Conservation (phyloP, 1,140 invertebrate genomes). For the Cyclina sinensis region DNA sequence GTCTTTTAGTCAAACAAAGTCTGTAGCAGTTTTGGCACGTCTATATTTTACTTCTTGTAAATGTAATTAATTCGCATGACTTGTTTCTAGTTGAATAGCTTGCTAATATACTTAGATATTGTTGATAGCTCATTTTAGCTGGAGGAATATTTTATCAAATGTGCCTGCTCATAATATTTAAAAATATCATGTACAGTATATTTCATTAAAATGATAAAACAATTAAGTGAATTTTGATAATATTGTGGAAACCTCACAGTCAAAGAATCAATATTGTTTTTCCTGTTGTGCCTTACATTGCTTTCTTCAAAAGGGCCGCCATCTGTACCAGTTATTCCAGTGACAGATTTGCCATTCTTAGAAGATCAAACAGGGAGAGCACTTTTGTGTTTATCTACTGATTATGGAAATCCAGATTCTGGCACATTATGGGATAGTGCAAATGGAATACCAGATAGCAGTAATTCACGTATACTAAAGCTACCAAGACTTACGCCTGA, state of each 20-base stretch:
- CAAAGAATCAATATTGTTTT: not conserved
- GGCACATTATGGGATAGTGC: not conserved
- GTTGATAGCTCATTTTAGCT: not conserved
- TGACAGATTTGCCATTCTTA: not conserved
- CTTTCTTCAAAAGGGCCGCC: not conserved
- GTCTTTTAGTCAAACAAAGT: not conserved
- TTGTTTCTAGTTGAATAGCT: no score
- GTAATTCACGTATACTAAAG: not conserved
- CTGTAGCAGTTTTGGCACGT: not conserved
- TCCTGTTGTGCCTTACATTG: not conserved
- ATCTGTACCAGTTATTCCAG: not conserved
- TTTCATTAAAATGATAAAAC: not conserved
- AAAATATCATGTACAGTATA: not conserved
- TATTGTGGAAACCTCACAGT: no score
- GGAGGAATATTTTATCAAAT: no score
- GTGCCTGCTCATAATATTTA: no score
- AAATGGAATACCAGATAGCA: not conserved
- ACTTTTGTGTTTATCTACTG: not conserved
- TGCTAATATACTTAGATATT: no score
- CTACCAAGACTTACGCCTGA: not conserved
- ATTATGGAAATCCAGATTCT: not conserved
- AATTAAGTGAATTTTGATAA: no score
- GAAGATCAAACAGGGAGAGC: not conserved
- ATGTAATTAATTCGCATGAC: no score
- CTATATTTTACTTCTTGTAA: no score